Percentiles rank a stretch among this genome's conserved stretches.
These are phyloP conservation scores for Myiopsitta monachus DNA, from an alignment of 2,113 vertebrate genomes.

Conservation along the genomic window DNA sequence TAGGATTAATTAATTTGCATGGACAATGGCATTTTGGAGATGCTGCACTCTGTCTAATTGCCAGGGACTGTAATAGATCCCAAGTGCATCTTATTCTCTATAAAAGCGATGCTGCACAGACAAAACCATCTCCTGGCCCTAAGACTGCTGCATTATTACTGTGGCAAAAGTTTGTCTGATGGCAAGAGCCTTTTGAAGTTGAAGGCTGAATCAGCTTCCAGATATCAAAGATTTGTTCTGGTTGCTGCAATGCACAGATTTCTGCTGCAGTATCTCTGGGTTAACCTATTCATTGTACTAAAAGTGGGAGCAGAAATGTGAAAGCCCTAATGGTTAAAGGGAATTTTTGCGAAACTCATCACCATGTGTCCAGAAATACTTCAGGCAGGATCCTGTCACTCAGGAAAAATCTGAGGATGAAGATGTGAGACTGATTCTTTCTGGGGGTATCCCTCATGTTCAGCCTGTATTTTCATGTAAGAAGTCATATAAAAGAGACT, in stretches of 20 bases:
- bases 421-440: not conserved
- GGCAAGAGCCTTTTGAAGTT: not conserved
- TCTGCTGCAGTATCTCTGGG: not conserved
- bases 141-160: not conserved
- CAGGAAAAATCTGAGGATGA: not conserved
- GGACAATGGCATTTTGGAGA: not conserved
- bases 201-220: not conserved
- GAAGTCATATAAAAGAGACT: not conserved
- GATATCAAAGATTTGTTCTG: not conserved
- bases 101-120: not conserved
- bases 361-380: not conserved
- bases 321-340: not conserved
- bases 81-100: not conserved
- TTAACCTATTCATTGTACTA: not conserved
- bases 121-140: not conserved
- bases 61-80: not conserved
- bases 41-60: not conserved
- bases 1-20: not conserved
- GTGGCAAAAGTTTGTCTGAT: not conserved
- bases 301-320: not conserved
- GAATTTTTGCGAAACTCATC: not conserved
- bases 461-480: not conserved
- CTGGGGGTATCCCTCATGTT: not conserved
- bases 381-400: not conserved
- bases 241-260: rapidly evolving